Evolutionary conservation across 2,797 vertebrate genomes (phyloP).

Genomic region (Limosa lapponica): DNA sequence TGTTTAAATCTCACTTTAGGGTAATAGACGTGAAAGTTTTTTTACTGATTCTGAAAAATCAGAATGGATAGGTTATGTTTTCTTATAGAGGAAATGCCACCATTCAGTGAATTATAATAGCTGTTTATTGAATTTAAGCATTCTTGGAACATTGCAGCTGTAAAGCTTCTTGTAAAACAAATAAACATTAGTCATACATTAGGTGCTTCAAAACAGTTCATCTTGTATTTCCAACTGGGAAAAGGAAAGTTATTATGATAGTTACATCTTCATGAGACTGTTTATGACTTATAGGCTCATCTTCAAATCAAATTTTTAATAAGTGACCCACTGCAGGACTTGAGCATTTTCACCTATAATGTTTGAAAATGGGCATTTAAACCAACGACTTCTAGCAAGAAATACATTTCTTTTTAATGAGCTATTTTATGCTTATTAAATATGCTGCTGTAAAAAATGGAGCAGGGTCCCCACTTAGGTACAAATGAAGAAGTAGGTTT

Average conservation of each 20-base stretch:
- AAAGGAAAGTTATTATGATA: conserved; percentile 54
- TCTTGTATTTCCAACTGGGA: conserved; percentile 39
- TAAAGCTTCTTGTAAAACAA: conserved; percentile 64
- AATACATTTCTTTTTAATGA: conserved; percentile 58
- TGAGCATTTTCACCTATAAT: not conserved
- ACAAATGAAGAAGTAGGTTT: not conserved
- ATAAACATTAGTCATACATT: conserved; percentile 62
- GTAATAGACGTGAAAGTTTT: conserved; percentile 38
- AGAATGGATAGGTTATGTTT: conserved; percentile 50
- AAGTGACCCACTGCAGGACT: conserved; percentile 43
- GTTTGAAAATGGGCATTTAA: conserved; percentile 38
- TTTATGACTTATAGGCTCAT: conserved; percentile 53
- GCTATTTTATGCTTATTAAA: conserved; percentile 3
- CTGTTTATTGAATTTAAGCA: conserved; percentile 64
- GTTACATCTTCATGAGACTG: conserved; percentile 60
- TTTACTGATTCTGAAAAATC: conserved; percentile 57
- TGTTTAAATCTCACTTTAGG: conserved; percentile 50
- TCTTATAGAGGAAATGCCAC: conserved; percentile 23
- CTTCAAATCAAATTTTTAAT: conserved; percentile 58
- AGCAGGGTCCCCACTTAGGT: not conserved
- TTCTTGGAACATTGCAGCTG: conserved; percentile 51
- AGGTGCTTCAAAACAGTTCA: conserved; percentile 46
- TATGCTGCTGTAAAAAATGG: not conserved
- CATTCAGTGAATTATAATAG: conserved; percentile 59
- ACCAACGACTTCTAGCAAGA: not conserved